Conservation (phyloP, 1,140 invertebrate species). For the Diachasma alloeum region DNA sequence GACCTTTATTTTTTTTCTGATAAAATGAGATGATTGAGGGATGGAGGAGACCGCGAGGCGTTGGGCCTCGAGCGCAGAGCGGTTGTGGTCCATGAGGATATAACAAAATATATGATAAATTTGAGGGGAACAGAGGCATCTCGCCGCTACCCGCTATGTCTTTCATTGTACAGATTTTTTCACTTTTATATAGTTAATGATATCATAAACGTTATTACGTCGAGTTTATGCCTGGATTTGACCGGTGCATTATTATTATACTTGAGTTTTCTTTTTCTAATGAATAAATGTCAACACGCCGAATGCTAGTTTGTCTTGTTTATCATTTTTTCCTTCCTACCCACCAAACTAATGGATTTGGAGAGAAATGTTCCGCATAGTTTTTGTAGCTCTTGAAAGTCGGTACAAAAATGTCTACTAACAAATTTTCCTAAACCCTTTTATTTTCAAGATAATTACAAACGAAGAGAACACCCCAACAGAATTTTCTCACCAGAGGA, state of each 20-base stretch:
- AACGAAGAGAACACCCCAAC: too few relatives aligned
- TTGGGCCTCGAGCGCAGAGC: conserved; percentile 31
- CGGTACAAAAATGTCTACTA: too few relatives aligned
- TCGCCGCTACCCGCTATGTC: conserved; percentile 65
- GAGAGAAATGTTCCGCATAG: too few relatives aligned
- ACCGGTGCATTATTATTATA: conserved; percentile 63
- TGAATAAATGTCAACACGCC: conserved; percentile 65
- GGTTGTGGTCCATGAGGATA: conserved; percentile 6
- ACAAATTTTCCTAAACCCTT: too few relatives aligned
- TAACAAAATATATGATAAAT: conserved; percentile 25
- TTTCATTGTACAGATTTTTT: conserved; percentile 68
- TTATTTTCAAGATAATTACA: too few relatives aligned
- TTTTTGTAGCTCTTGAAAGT: too few relatives aligned
- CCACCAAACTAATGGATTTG: background rate
- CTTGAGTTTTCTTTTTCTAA: conserved; percentile 60
- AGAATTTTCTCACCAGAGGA: too few relatives aligned
- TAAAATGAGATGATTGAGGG: background rate
- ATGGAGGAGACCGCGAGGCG: background rate
- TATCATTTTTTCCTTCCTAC: background rate
- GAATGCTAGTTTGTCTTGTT: conserved; percentile 40
- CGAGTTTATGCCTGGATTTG: conserved; percentile 47
- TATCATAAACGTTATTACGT: conserved; percentile 57
- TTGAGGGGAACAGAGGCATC: conserved; percentile 56
- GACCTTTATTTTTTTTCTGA: conserved; percentile 18
- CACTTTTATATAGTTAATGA: conserved; percentile 66